phyloP scores from a whole-genome alignment of 2,888 invertebrate genomes.

The Theodoxus fluviatilis region DNA sequence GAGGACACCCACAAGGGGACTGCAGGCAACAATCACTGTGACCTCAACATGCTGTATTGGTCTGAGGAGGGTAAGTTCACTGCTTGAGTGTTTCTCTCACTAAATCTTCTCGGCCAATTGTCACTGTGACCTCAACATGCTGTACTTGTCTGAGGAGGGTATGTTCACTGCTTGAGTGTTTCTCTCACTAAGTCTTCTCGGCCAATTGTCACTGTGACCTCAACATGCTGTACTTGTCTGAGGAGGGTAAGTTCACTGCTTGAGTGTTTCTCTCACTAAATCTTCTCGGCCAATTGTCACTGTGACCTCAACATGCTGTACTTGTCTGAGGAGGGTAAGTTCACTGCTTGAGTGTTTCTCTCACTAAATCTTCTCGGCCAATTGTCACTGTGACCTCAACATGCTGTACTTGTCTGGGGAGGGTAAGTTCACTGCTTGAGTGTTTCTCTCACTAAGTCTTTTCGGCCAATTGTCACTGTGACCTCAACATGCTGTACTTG shows the following conservation, averaged over 20 bases:
- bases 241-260: slow-evolving; percentile 69
- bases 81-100: too few relatives aligned
- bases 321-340: slow-evolving; percentile 74
- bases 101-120: slow-evolving; percentile 70
- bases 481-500: slow-evolving; percentile 80
- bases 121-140: slow-evolving; percentile 75
- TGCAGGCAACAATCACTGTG: slow-evolving; percentile 71
- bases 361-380: too few relatives aligned
- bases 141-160: slow-evolving; percentile 79
- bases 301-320: slow-evolving; percentile 78
- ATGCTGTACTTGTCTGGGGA: slow-evolving; percentile 80
- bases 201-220: slow-evolving; percentile 74
- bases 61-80: slow-evolving; percentile 71
- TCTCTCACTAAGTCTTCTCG: too few relatives aligned
- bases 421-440: too few relatives aligned
- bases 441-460: too few relatives aligned
- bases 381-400: slow-evolving; percentile 76
- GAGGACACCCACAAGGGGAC: slow-evolving; percentile 76
- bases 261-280: too few relatives aligned
- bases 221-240: slow-evolving; percentile 80
- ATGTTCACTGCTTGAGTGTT: too few relatives aligned
- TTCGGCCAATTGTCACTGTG: slow-evolving; percentile 72
- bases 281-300: slow-evolving; percentile 70
- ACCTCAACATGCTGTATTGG: slow-evolving; percentile 81
- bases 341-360: too few relatives aligned